Base-by-base conservation (phyloP, 2,113 vertebrate genomes). In the Melanerpes aurifrons region DNA sequence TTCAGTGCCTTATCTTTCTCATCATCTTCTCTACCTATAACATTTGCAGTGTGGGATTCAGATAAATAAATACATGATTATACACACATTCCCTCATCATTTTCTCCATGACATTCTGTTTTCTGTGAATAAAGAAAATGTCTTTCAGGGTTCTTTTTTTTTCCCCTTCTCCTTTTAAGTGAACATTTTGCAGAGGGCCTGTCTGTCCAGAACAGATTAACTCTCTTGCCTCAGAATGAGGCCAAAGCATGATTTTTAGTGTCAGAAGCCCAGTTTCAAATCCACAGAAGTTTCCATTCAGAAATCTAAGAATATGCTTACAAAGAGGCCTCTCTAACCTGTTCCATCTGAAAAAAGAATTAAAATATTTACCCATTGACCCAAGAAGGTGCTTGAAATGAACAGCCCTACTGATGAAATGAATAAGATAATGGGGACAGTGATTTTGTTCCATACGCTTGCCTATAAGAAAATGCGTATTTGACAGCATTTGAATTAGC, bases 41-140 rank as follows among this genome's bases (percentile, higher is more conserved):
- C 90, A 93, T 95, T 89, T 89, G 64, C 59, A 82, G 81, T 85
- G 75, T 90, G 73, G 66, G 84, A 91, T 92, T 86, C 94, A 94
- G 88, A 93, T 88, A 97, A 95, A 96, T 95, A 95, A 94, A 94
- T 94, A 94, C 40, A 75, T 82, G 89, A 94, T 95, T 96, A 94
- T 87, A 92, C 76, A 87, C 86, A 81, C 87, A 40, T 73, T 88
- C 59, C 71, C 87, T 84, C 89, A 83, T 88, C 40, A 88, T 93
- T 93, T 94, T 82, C 77, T 92, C 71, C 81, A 80, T 90, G 90
- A 86, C 85, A 91, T 84, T 92, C 87, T 54, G 90, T 82, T 97
- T 93, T 88, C 90, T 93, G 32, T 88, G 92, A 95, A 95, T 89
- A 94, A 92, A 95, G 86, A 86, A 89, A 92, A 93, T 62, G 53